Evolutionary conservation across 2,113 vertebrate species (phyloP), one percentile per base, ranked within the genome.

Genomic region (Antechinus stuartii): DNA sequence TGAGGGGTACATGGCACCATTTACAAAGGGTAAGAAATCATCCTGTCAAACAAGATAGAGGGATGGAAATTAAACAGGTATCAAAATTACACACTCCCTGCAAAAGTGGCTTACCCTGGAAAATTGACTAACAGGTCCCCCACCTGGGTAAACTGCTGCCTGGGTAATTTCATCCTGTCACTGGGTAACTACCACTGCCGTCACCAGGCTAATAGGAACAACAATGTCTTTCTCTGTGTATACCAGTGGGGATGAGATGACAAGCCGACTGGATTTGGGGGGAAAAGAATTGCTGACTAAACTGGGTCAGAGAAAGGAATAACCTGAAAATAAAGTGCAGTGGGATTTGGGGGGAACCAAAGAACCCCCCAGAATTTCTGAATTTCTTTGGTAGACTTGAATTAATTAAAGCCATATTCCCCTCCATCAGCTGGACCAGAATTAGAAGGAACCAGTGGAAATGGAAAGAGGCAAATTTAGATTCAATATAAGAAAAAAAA

Each of bases 51-150:
- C 27, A 92, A 96, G 91, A 97, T 95, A 96, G 90, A 97, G 96
- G 91, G 97, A 96, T 84, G 95, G 95, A 97, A 98, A 98, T 98
- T 98, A 98, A 97, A 96, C 97, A 97, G 89, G 93, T 97, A 97
- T 98, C 96, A 98, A 98, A 98, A 98, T 98, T 97, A 94, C 92
- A 98, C 91, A 0, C 53, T 97, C 52, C 95, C 94, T 94, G 84
- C 56, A 97, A 94, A 35, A 95, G 68, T 92, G 93, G 56, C 49
- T 96, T 96, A 94, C 46, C 94, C 95, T 96, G 54, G 92, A 95
- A 97, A 98, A 97, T 26, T 97, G 97, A 50, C 57, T 97, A 0
- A 35, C 0, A 42, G 89, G 54, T 25, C 47, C 94, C 91, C 97
- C 54, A 93, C 95, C 19, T 61, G 53, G 92, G 91, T 96, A 96